A percentile compares a stretch with the other conserved stretches of the same genome.
These are phyloP conservation scores for Andrena fulva DNA, from an alignment of 2,888 invertebrate species.

Conservation along the genomic window DNA sequence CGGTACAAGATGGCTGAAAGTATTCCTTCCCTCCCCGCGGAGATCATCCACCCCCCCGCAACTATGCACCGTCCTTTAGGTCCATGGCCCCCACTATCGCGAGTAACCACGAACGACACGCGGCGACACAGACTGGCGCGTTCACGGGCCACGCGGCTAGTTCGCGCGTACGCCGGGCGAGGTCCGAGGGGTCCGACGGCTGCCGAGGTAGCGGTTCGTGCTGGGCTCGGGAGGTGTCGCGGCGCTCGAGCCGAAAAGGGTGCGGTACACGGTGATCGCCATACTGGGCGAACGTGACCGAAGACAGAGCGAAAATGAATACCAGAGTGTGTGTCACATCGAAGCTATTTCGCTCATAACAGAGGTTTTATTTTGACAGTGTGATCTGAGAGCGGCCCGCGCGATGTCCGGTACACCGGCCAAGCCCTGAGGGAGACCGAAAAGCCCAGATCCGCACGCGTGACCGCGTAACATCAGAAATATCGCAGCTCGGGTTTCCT, in stretches of 20 bases:
- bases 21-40: too few species aligned
- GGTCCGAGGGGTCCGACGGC: neutral
- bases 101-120: conserved; percentile 11
- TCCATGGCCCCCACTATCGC: too few species aligned
- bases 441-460: conserved; percentile 69
- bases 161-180: neutral
- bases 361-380: conserved; percentile 80
- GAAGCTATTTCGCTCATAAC: conserved; percentile 78
- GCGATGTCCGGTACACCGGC: conserved; percentile 73
- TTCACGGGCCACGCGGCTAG: neutral
- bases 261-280: conserved; percentile 77
- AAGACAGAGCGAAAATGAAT: conserved; percentile 80
- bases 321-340: conserved; percentile 80
- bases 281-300: conserved; percentile 81
- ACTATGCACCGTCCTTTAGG: too few species aligned
- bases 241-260: conserved; percentile 62
- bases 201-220: neutral
- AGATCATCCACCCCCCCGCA: too few species aligned
- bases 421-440: conserved; percentile 73
- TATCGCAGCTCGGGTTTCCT: conserved; percentile 71
- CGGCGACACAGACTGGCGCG: neutral
- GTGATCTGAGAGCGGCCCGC: conserved; percentile 68
- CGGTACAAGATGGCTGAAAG: too few species aligned
- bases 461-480: conserved; percentile 79
- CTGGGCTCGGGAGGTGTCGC: conserved; percentile 25